phyloP scores from a whole-genome alignment of 2,797 vertebrate genomes.

The Apogon talboti region DNA sequence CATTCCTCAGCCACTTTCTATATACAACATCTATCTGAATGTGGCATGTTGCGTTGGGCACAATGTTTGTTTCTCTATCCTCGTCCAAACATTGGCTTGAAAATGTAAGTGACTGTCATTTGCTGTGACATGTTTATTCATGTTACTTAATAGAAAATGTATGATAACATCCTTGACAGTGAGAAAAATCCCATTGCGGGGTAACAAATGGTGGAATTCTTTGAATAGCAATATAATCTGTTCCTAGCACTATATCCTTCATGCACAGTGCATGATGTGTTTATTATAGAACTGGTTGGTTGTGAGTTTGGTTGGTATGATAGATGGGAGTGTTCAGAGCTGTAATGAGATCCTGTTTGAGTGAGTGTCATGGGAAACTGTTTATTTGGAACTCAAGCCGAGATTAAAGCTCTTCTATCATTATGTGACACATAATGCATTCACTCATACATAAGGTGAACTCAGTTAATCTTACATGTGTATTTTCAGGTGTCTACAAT shows the following conservation, averaged over 20 bases:
- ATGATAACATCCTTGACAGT: not conserved
- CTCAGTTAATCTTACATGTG: not conserved
- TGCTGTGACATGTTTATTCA: conserved; percentile 29
- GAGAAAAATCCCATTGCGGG: conserved; percentile 16
- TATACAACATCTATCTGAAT: conserved; percentile 49
- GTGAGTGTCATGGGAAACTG: conserved; percentile 7
- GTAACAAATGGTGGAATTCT: conserved; percentile 26
- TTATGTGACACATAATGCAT: not conserved
- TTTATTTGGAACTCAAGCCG: not conserved
- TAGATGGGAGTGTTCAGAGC: conserved; percentile 5
- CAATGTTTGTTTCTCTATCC: conserved; percentile 40
- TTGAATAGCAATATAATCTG: conserved; percentile 26
- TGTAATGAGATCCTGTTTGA: conserved; percentile 34
- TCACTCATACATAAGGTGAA: not conserved
- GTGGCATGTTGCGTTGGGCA: conserved; percentile 13
- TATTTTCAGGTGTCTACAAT: conserved; percentile 88
- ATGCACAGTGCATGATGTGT: conserved; percentile 2
- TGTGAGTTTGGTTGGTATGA: conserved; percentile 8
- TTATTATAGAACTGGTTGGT: conserved; percentile 1
- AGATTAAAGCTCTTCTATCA: not conserved
- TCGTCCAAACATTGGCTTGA: conserved; percentile 43
- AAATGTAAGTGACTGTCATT: conserved; percentile 35
- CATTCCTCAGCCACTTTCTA: conserved; percentile 47
- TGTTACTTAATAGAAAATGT: conserved; percentile 2
- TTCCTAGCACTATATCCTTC: conserved; percentile 16